Conservation (phyloP, 2,797 vertebrate genomes). For the Channallabes apus region DNA sequence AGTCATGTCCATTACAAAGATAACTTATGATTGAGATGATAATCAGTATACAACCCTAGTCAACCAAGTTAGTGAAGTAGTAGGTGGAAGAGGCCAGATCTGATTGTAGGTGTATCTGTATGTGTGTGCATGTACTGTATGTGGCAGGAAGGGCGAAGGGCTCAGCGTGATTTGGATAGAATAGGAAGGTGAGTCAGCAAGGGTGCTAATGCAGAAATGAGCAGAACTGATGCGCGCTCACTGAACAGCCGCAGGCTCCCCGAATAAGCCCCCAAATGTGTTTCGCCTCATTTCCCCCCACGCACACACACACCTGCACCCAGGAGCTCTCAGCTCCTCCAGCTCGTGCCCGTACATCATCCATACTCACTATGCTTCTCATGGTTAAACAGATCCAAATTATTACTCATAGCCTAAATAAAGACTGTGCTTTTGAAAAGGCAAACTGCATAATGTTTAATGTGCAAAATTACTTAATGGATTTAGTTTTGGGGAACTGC, state of each 20-base stretch:
- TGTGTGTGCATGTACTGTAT: conserved; percentile 58
- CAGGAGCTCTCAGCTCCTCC: conserved; percentile 18
- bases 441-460: not conserved
- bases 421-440: conserved; percentile 1
- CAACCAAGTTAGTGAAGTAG: not conserved
- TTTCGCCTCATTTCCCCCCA: conserved; percentile 26
- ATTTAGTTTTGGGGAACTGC: not conserved
- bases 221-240: conserved; percentile 68
- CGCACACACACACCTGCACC: conserved; percentile 7
- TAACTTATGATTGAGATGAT: not conserved
- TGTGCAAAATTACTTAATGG: not conserved
- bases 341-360: not conserved
- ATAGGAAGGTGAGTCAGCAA: conserved; percentile 69
- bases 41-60: not conserved
- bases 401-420: not conserved
- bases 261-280: conserved; percentile 32
- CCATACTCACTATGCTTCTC: not conserved
- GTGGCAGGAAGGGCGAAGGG: conserved; percentile 17
- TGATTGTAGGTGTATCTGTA: conserved; percentile 20
- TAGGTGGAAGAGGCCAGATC: conserved; percentile 29
- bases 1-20: not conserved
- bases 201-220: conserved; percentile 64
- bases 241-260: conserved; percentile 64
- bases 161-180: conserved; percentile 58
- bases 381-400: conserved; percentile 9